Evolutionary conservation across 2,113 vertebrate species (phyloP), one percentile per base, ranked within the genome.

Genomic region (Rattus rattus): DNA sequence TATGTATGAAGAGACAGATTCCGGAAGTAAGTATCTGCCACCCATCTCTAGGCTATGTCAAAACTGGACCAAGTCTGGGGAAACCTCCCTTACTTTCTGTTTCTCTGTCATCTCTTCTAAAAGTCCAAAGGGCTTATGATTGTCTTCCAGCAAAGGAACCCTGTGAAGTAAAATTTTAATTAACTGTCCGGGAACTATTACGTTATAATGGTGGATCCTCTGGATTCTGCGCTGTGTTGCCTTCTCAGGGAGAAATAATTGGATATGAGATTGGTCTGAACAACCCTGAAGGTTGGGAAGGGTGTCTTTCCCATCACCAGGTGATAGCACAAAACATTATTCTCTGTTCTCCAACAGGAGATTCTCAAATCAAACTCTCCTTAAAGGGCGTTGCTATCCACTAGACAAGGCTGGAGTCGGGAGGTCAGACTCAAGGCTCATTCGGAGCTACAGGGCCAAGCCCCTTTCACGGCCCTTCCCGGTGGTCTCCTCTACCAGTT

Each of bases 141-240:
- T 75, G 2, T 39, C 88, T 92, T 83, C 59, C 88, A 73, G 75
- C 85, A 92, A 63, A 90, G 72, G 39, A 72, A 93, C 33, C 14
- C 47, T n/a, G 24, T 94, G 80, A 85, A 90, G 61, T 76, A 79
- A 80, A 77, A 52, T 39, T 52, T 73, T 94, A 88, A 85, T 56
- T 13, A 91, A 49, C 63, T 11, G 52, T 76, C 79, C 63, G 61
- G 52, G 80, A 92, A 77, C 3, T 43, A 43, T 43, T 43, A 43
- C 43, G 16, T 52, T 69, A n/a, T 84, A 47, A 75, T 67, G 13
- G 24, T 20, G 63, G 56, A 17, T 30, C 26, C 39, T 67, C 69
- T 49, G 65, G 75, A 17, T 69, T 33, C 76, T 43, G 73, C 17
- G 20, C 49, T 24, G 67, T 14, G 26, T 7, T 3, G 70, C 52